Base-by-base conservation (phyloP, 2,888 invertebrate species). In the Alcis repandata region DNA sequence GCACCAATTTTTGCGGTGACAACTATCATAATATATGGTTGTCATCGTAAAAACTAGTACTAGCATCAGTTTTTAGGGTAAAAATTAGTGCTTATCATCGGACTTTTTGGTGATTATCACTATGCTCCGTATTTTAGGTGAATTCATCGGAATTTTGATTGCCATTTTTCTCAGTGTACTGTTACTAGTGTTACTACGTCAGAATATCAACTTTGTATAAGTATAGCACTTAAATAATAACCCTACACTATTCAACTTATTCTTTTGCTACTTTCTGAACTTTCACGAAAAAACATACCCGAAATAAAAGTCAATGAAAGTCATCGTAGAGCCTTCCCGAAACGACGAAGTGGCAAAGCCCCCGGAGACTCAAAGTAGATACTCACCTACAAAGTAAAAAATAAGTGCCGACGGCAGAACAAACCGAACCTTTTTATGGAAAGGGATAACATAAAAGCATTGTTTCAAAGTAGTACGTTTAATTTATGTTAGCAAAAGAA, bases 361-460 rank as follows among this genome's bases (percentile, higher is more conserved):
- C 58, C 63, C 15, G 27, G 52, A 58, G 58, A 52, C 63, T 17
- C 27, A 27, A 46, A 61, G 49, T 51, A 46, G 54, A 43, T 51
- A 36, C 32, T 19, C n/a, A 36, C 33, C 32, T 33, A 40, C 40
- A 58, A 53, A 53, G 53, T 53, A 57, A 52, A 58, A 63, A 63
- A 52, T 58, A 58, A 52, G 52, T 59, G 63, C 22, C 63, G 15
- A 41, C 41, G 53, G 63, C 63, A 22, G 20, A 58, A 27, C 27
- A 27, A 27, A 27, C 27, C 6, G 27, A 27, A 45, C 45, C 59
- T 66, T 66, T 61, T 58, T 27, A 57, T 45, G 33, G 40, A 65
- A 57, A 36, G 48, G 57, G 63, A 63, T 63, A 40, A 53, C 33
- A 32, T 27, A 54, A 65, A 65, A 56, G 49, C 56, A 59, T 65